Percentiles rank a stretch among this genome's conserved stretches.
Evolutionary conservation across 2,797 vertebrate species (phyloP).

Genomic region (Sparus aurata): DNA sequence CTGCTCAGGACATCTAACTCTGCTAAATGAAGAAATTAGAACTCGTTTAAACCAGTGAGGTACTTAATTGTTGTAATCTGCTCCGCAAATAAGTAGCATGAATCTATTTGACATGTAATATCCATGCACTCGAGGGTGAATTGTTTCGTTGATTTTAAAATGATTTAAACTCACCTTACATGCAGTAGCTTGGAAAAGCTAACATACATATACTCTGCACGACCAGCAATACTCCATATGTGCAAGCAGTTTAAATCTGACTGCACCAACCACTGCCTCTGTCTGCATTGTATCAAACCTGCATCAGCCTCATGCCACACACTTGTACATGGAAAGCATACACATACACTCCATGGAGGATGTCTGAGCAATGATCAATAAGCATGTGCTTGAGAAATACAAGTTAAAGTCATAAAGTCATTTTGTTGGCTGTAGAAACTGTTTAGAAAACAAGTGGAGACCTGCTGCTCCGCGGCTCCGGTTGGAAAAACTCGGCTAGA

Average conservation of each 20-base stretch:
- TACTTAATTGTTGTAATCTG: conserved; percentile 32
- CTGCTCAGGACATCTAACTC: not conserved
- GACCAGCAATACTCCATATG: not conserved
- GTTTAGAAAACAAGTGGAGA: not conserved
- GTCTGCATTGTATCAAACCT: not conserved
- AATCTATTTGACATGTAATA: conserved; percentile 35
- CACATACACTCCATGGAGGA: not conserved
- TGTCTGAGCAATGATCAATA: not conserved
- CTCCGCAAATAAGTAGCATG: conserved; percentile 20
- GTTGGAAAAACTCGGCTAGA: not conserved
- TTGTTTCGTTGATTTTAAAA: conserved; percentile 12
- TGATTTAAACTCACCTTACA: conserved; percentile 14
- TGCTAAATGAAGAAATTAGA: conserved; percentile 27
- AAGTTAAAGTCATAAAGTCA: not conserved
- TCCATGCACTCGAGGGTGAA: not conserved
- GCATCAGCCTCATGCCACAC: not conserved
- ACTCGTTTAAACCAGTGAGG: conserved; percentile 9
- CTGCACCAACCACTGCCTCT: not conserved
- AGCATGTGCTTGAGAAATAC: not conserved
- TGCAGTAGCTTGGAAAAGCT: not conserved
- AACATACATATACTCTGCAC: not conserved
- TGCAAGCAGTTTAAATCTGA: too few relatives aligned
- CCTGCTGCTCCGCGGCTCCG: not conserved
- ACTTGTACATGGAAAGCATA: not conserved
- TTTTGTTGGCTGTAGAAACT: not conserved